These are phyloP conservation scores for Hiodon alosoides DNA, from an alignment of 2,113 vertebrate species.

Conservation along the genomic window DNA sequence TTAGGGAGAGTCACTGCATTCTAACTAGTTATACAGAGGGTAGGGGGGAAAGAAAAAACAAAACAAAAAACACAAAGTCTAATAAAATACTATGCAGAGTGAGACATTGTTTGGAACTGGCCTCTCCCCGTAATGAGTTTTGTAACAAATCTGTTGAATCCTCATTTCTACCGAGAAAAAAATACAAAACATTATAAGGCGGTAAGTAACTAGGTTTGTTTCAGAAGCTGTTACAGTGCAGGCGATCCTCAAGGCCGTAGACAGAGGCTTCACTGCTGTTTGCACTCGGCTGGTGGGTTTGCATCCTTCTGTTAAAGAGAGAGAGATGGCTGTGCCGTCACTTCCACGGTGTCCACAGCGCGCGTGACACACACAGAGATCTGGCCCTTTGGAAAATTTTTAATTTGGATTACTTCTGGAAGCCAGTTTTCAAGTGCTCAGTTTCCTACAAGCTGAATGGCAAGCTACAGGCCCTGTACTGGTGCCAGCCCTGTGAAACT, in stretches of 20 bases:
- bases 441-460: too few species aligned
- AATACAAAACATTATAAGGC: constrained; percentile 99
- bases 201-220: constrained; percentile 91
- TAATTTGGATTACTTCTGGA: too few species aligned
- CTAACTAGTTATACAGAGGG: constrained; percentile 71
- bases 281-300: constrained; percentile 92
- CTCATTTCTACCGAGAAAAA: constrained; percentile 82
- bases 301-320: constrained; percentile 82
- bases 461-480: too few species aligned
- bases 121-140: constrained; percentile 61
- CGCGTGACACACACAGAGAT: neutral
- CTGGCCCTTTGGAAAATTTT: neutral
- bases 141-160: constrained; percentile 81
- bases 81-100: constrained; percentile 85
- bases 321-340: neutral
- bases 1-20: constrained; percentile 66
- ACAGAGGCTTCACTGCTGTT: constrained; percentile 90
- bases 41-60: constrained; percentile 9
- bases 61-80: constrained; percentile 58
- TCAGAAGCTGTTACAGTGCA: constrained; percentile 91
- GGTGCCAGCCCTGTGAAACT: too few species aligned
- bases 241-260: constrained; percentile 85
- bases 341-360: neutral
- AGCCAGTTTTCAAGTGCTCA: neutral
- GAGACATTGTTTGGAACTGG: constrained; percentile 75